Base-by-base conservation (phyloP, 2,888 invertebrate genomes). In the Harpagoxenus sublaevis region DNA sequence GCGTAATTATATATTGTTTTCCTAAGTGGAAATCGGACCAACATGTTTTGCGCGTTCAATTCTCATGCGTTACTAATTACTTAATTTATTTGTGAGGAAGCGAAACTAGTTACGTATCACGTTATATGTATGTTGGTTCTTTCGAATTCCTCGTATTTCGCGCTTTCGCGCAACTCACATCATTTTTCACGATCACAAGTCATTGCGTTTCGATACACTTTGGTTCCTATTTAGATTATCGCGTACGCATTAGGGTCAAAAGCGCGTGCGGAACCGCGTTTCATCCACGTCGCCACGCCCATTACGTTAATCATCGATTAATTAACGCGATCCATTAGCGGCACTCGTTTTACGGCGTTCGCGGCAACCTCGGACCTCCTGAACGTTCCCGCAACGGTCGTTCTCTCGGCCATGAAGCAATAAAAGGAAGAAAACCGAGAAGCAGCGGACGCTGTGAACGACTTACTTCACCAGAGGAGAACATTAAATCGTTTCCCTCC, bases 391-490 rank as follows among this genome's bases (percentile, higher is more conserved):
- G 39, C 70, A 57, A 60, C 23, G 57, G 51, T 15, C 55, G 45
- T 65, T 75, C 31, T 31, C 89, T 87, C 87, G 89, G 79, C 82
- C 82, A 82, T 71, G 77, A 89, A 89, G 89, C 89, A 89, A 89
- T 89, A 89, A 89, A 88, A 84, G 53, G 83, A 84, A 45, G 45
- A 42, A 51, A 57, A 65, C 62, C 31, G 83, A 83, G 68, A 73
- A 51, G 62, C 35, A 53, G 51, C 62, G 45, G 62, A 51, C 60
- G 51, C 73, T 85, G 84, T 62, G 73, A 75, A 81, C 39, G 57
- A 57, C 48, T 77, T 31, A 60, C 23, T 65, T 18, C 28, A 39
- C 2, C 63, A 35, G 4, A 39, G 31, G 28, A 48, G 28, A 68
- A 10, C 68, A 12, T 18, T 79, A 23, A n/a, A 23, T 60, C 79